Conservation (phyloP, 2,113 vertebrate species). For the Saguinus imperator region DNA sequence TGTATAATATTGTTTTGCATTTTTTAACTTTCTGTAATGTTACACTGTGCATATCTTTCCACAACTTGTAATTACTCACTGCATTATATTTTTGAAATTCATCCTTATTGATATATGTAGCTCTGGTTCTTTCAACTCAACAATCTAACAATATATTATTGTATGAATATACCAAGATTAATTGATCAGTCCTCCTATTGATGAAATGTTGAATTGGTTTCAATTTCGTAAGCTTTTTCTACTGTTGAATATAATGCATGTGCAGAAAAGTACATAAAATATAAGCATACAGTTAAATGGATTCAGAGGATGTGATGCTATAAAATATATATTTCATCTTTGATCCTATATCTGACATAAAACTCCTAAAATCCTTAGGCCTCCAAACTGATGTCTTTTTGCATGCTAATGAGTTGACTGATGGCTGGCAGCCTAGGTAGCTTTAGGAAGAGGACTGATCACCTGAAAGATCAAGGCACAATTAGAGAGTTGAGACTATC, state of each 20-base stretch:
- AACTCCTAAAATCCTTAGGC: too few relatives aligned
- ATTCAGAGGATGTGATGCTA: too few relatives aligned
- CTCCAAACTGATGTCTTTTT: too few relatives aligned
- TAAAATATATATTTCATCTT: too few relatives aligned
- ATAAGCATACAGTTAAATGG: not conserved
- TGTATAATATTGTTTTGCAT: not conserved
- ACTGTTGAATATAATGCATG: not conserved
- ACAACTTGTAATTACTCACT: not conserved
- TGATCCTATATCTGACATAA: too few relatives aligned
- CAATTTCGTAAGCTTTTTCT: not conserved
- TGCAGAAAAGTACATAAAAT: not conserved
- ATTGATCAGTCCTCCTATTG: not conserved
- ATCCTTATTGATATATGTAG: not conserved
- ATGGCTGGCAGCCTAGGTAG: too few relatives aligned
- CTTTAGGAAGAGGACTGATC: too few relatives aligned
- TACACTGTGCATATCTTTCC: not conserved
- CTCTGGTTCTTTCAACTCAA: not conserved
- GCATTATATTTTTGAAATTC: slow-evolving; percentile 3
- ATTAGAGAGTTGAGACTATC: too few relatives aligned
- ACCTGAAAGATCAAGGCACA: too few relatives aligned
- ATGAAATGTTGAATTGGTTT: not conserved
- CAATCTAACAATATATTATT: not conserved
- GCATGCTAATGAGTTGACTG: too few relatives aligned
- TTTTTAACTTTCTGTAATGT: not conserved
- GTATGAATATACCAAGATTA: not conserved